A percentile compares a stretch with the other conserved stretches of the same genome.
Conservation (phyloP, 2,113 vertebrate species). For the Pituophis catenifer region DNA sequence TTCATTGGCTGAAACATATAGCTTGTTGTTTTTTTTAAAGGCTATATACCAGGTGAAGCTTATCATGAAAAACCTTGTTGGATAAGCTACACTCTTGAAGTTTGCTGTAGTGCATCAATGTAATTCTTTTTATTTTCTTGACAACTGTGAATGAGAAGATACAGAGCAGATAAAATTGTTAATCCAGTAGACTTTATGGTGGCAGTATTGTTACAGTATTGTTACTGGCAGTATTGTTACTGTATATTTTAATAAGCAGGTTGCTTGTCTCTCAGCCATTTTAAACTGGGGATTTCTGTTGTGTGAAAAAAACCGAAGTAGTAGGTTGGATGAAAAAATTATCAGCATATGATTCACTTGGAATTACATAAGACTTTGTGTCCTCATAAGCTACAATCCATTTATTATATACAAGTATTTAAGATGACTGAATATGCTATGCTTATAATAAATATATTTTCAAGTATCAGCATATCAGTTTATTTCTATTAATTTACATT, state of each 20-base stretch:
- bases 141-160: background rate
- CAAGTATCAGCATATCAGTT: background rate
- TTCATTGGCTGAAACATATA: background rate
- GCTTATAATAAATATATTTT: background rate
- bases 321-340: background rate
- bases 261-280: conserved; percentile 40
- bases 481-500: background rate
- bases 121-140: background rate
- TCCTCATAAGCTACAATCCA: conserved; percentile 11
- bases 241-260: conserved; percentile 57
- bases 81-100: background rate
- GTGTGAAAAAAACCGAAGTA: background rate
- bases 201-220: background rate
- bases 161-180: background rate
- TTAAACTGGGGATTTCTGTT: conserved; percentile 30
- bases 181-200: conserved; percentile 8
- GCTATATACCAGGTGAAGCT: no score
- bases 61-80: no score
- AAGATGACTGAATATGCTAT: background rate
- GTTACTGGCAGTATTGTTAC: background rate
- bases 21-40: no score
- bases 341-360: background rate
- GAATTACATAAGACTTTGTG: background rate
- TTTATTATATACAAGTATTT: background rate
- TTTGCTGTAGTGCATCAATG: background rate